Conservation (phyloP, 2,888 invertebrate genomes). For the Carpatolechia fugitivella region DNA sequence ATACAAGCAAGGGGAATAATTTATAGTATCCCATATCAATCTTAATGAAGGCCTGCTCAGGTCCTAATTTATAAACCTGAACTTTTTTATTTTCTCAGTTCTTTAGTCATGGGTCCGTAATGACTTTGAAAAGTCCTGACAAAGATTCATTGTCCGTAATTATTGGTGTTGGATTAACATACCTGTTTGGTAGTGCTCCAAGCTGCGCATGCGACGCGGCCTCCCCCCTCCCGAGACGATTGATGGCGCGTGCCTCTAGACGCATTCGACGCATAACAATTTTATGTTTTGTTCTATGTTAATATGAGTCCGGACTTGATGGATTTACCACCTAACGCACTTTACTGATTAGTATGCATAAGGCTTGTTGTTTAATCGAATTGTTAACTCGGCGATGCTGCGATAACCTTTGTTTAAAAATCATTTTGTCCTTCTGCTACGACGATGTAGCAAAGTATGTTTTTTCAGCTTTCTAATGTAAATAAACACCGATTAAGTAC, state of each 20-base stretch:
- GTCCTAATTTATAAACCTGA: neutral
- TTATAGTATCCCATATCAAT: neutral
- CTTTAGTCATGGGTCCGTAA: neutral
- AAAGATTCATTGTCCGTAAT: conserved; percentile 28
- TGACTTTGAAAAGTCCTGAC: conserved; percentile 3
- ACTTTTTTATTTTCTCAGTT: neutral
- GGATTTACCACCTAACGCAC: conserved; percentile 4
- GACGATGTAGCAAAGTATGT: too few species aligned
- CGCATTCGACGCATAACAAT: conserved; percentile 59
- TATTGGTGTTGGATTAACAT: conserved; percentile 31
- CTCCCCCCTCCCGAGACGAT: conserved; percentile 39
- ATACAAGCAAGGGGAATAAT: neutral
- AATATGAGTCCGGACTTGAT: conserved; percentile 17
- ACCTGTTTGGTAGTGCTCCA: conserved; percentile 10
- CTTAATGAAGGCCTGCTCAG: neutral
- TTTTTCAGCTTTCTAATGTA: too few species aligned
- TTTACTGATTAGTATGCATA: neutral
- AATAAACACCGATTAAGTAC: too few species aligned
- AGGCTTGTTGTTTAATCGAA: neutral
- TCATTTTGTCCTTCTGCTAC: too few species aligned
- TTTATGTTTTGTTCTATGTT: conserved; percentile 22
- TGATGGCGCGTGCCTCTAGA: conserved; percentile 57
- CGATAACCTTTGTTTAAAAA: neutral
- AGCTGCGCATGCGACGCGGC: conserved; percentile 33
- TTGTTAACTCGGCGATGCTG: neutral